Evolutionary conservation across 2,113 vertebrate species (phyloP).

Genomic region (Fregata magnificens): DNA sequence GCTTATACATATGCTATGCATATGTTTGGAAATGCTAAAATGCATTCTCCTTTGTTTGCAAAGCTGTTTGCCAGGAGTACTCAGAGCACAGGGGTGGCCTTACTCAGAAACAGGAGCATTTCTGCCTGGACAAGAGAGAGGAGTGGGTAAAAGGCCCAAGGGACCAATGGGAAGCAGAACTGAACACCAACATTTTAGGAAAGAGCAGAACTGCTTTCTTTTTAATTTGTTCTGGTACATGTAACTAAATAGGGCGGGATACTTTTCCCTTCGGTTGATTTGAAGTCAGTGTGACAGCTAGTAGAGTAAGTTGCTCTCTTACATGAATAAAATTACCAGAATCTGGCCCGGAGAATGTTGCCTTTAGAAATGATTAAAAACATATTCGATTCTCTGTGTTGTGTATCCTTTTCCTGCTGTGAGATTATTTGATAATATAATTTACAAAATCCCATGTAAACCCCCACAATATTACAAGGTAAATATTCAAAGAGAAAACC

Average conservation of each 20-base stretch:
- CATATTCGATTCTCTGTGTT: neutral
- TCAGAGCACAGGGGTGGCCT: neutral
- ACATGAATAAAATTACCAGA: neutral
- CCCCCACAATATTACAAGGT: neutral
- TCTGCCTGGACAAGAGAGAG: neutral
- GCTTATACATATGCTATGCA: neutral
- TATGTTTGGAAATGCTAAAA: neutral
- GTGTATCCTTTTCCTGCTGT: neutral
- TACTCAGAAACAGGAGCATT: neutral
- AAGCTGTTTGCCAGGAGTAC: neutral
- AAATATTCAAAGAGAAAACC: neutral
- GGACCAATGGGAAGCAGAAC: neutral
- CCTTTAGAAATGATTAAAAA: neutral
- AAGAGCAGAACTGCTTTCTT: neutral
- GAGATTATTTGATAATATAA: neutral
- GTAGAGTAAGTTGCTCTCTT: neutral
- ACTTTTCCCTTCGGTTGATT: neutral
- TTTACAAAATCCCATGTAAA: neutral
- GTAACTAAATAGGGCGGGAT: neutral
- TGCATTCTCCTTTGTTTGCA: neutral
- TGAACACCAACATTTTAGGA: neutral
- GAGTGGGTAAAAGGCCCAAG: neutral
- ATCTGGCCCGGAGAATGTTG: neutral
- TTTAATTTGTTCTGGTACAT: neutral
- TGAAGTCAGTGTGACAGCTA: neutral